Conservation (phyloP, 2,113 vertebrate genomes). For the Deroptyus accipitrinus region DNA sequence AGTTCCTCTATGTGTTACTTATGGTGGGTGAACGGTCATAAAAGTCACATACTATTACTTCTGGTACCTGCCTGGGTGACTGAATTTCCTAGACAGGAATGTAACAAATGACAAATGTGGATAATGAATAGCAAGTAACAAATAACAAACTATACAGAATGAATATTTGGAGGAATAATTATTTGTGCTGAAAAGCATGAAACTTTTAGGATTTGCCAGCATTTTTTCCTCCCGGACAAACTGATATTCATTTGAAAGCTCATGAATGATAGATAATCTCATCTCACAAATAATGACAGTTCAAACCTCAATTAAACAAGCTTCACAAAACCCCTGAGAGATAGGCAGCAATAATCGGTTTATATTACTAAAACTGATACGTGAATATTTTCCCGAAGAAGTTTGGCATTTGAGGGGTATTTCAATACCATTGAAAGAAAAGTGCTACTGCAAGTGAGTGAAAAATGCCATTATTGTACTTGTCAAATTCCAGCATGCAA, state of each 20-base stretch:
- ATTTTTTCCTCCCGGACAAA: conserved; percentile 3
- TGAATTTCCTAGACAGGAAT: background rate
- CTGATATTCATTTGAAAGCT: conserved; percentile 17
- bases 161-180: conserved; percentile 46
- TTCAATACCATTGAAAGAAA: background rate
- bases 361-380: background rate
- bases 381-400: conserved; percentile 20
- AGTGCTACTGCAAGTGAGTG: background rate
- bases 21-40: background rate
- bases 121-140: background rate
- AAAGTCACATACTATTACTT: conserved; percentile 31
- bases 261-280: conserved; percentile 63
- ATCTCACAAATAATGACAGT: conserved; percentile 48
- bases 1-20: conserved; percentile 16
- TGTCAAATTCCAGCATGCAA: background rate
- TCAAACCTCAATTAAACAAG: conserved; percentile 57
- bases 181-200: conserved; percentile 22
- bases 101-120: background rate
- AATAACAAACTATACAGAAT: background rate
- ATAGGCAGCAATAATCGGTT: conserved; percentile 18
- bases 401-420: background rate
- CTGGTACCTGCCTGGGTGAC: background rate
- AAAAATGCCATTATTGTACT: background rate
- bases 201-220: conserved; percentile 20
- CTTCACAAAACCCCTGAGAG: conserved; percentile 29